Conservation (phyloP, 2,113 vertebrate species). For the Apodemus sylvaticus region DNA sequence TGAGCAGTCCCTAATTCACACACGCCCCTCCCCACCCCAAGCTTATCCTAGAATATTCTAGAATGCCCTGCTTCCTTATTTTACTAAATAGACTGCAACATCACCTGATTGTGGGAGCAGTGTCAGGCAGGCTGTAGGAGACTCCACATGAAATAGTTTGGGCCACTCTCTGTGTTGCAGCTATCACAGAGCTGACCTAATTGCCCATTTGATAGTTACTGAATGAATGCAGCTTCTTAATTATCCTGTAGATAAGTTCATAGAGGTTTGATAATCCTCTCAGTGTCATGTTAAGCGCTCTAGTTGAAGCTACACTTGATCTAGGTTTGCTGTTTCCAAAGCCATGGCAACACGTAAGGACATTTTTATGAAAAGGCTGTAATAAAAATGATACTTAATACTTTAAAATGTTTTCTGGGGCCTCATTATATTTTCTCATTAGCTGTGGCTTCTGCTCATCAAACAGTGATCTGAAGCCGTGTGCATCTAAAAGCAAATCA, state of each 20-base stretch:
- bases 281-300: neutral
- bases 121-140: neutral
- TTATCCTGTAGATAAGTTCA: neutral
- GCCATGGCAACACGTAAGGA: neutral
- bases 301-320: neutral
- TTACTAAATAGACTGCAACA: neutral
- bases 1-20: neutral
- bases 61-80: neutral
- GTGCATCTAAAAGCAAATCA: constrained; percentile 59
- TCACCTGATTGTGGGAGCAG: neutral
- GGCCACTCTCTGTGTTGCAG: neutral
- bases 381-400: neutral
- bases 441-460: constrained; percentile 33
- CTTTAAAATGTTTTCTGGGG: constrained; percentile 49
- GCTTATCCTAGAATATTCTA: neutral
- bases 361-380: neutral
- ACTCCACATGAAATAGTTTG: neutral
- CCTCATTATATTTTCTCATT: constrained; percentile 44
- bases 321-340: neutral
- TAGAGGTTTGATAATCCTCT: neutral
- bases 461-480: constrained; percentile 15
- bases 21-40: neutral
- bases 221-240: neutral
- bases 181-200: neutral
- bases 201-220: neutral